Conservation (phyloP, 2,888 invertebrate species). For the Ectemnius cavifrons region DNA sequence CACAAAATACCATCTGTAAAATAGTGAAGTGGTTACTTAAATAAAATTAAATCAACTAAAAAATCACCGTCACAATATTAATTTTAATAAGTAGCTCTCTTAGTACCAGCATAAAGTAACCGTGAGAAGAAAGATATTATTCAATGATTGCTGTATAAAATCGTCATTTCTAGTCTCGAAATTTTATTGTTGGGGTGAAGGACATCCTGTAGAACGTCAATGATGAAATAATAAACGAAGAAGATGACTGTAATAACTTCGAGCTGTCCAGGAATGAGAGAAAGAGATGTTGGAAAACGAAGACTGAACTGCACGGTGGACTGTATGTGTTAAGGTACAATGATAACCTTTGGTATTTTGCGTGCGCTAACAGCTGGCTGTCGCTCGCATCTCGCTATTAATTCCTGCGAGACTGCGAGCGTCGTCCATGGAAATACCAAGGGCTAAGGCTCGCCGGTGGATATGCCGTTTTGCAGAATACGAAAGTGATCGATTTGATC, state of each 20-base stretch:
- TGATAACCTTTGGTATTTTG: conserved; percentile 64
- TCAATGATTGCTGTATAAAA: too few relatives aligned
- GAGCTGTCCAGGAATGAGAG: background rate
- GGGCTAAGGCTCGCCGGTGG: conserved; percentile 24
- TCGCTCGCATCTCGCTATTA: conserved; percentile 53
- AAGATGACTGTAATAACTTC: background rate
- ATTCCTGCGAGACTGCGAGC: conserved; percentile 46
- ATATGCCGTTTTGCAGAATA: conserved; percentile 36
- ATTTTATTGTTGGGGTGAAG: too few relatives aligned
- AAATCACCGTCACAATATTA: too few relatives aligned
- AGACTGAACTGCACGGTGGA: conserved; percentile 19
- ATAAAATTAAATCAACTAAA: too few relatives aligned
- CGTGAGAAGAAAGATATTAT: too few relatives aligned
- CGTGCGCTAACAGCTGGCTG: conserved; percentile 51
- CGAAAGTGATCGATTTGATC: conserved; percentile 36
- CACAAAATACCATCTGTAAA: too few relatives aligned
- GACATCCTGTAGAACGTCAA: too few relatives aligned
- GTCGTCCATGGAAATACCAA: conserved; percentile 55
- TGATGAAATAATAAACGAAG: background rate
- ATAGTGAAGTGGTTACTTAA: too few relatives aligned
- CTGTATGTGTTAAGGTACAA: conserved; percentile 45
- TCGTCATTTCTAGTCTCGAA: too few relatives aligned
- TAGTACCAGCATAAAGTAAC: background rate
- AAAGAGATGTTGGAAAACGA: conserved; percentile 16
- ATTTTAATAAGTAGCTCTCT: too few relatives aligned